Percentiles rank a stretch among this genome's conserved stretches.
phyloP scores from a whole-genome alignment of 2,888 invertebrate genomes.

The Eumerus sabulonum region DNA sequence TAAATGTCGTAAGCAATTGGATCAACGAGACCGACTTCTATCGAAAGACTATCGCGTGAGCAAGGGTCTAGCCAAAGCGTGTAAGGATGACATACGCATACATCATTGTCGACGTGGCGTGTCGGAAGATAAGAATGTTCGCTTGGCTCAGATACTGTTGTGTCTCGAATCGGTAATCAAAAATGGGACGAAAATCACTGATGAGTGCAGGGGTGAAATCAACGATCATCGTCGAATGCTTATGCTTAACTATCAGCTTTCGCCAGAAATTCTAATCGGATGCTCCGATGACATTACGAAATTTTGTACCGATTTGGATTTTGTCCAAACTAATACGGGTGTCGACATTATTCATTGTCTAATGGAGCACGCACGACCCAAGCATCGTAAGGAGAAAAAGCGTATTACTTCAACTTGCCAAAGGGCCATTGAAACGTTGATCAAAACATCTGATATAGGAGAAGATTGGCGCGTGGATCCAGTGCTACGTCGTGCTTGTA shows the following conservation, averaged over 20 bases:
- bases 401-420: conserved; percentile 86
- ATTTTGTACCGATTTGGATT: conserved; percentile 86
- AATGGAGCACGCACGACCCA: conserved; percentile 90
- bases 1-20: conserved; percentile 90
- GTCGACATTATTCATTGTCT: conserved; percentile 97
- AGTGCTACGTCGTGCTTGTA: conserved; percentile 91
- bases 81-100: conserved; percentile 92
- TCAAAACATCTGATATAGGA: conserved; percentile 94
- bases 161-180: conserved; percentile 91
- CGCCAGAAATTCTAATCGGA: conserved; percentile 92
- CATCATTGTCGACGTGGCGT: conserved; percentile 91
- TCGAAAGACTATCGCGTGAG: conserved; percentile 94
- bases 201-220: conserved; percentile 93
- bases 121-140: conserved; percentile 89
- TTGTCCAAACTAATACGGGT: conserved; percentile 79
- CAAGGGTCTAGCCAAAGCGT: conserved; percentile 91
- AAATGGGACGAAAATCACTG: conserved; percentile 86
- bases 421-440: conserved; percentile 87
- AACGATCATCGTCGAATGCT: conserved; percentile 93
- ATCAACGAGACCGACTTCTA: conserved; percentile 91
- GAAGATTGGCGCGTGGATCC: conserved; percentile 98
- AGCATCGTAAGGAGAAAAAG: conserved; percentile 80
- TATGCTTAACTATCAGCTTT: conserved; percentile 95
- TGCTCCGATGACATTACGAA: conserved; percentile 91
- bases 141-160: conserved; percentile 92